These are phyloP conservation scores for Siniperca chuatsi DNA, from an alignment of 2,113 vertebrate species.

Conservation along the genomic window DNA sequence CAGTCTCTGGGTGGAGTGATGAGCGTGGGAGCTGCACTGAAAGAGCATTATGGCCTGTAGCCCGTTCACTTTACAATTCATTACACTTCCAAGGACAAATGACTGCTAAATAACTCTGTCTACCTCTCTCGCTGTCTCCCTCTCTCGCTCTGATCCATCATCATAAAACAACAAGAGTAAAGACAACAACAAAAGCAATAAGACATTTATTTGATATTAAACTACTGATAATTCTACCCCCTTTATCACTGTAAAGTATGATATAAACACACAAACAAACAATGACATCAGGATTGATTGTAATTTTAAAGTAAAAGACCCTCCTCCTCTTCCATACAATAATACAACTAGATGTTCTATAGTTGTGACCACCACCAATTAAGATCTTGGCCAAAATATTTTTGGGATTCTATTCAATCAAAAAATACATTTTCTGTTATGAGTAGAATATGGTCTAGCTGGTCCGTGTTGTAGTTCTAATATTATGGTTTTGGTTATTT, in stretches of 20 bases:
- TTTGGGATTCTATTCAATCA: not conserved
- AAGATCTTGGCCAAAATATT: too few species aligned
- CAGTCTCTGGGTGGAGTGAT: slow-evolving; percentile 66
- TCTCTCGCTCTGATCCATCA: slow-evolving; percentile 29
- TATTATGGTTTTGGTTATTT: not conserved
- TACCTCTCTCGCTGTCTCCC: slow-evolving; percentile 15
- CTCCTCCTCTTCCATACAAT: not conserved
- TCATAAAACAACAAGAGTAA: slow-evolving; percentile 22
- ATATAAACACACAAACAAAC: not conserved
- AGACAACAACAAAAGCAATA: slow-evolving; percentile 14
- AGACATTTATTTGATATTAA: slow-evolving; percentile 27
- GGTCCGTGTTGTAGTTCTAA: not conserved
- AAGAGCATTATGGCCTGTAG: slow-evolving; percentile 76
- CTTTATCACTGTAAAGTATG: not conserved
- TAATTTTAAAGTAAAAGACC: not conserved
- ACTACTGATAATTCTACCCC: not conserved
- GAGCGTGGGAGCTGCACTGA: slow-evolving; percentile 68
- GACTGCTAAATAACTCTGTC: slow-evolving; percentile 63
- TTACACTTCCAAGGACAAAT: slow-evolving; percentile 80
- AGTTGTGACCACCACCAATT: not conserved
- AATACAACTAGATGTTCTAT: not conserved
- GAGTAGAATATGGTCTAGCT: not conserved
- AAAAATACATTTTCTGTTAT: not conserved
- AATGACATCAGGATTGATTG: not conserved
- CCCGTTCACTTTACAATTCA: slow-evolving; percentile 80